Base-by-base conservation (phyloP, 2,797 vertebrate species). In the Paratrypauchen microcephalus region DNA sequence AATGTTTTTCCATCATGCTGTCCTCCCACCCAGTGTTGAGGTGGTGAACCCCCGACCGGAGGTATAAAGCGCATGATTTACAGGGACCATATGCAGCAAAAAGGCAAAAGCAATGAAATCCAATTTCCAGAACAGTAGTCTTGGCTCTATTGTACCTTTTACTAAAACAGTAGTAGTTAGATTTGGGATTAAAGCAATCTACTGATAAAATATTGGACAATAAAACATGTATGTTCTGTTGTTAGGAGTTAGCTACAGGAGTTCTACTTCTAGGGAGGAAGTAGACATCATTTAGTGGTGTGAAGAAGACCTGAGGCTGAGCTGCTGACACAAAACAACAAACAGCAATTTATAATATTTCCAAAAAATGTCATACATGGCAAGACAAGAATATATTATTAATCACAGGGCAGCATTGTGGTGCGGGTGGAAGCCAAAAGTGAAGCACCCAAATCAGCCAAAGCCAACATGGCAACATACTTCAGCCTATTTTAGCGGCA, bases 41-140 rank as follows among this genome's bases (percentile, higher is more conserved):
- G 77, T 76, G 21, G 76, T 87, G 87, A 91, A 87, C 89, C 87
- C 88, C 87, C 82, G 76, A 82, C 89, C 90, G 87, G 91, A 90
- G 87, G 88, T 88, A 91, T 91, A 89, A 89, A 91, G 85, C 76
- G 87, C 86, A 76, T 91, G 88, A 92, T 91, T 91, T 92, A 91
- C 85, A 64, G 81, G 78, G 73, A 75, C 77, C 70, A 80, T 86
- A 77, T 21, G 39, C 72, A 71, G 65, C 77, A 70, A 83, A 75
- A 71, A 75, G 78, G 82, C 76, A 30, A 18, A 30, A 12, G 52
- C 32, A 72, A 74, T 52, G 19, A 67, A 64, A 81, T 88, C 76
- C 70, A 79, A 86, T 87, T 90, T 86, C 81, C 84, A 89, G 81
- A 80, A 76, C 71, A 85, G 79, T 82, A 82, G 77, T 71, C 62